A percentile compares a stretch with the other conserved stretches of the same genome.
phyloP scores from a whole-genome alignment of 2,113 vertebrate species.

The Phrynosoma blainvillii region DNA sequence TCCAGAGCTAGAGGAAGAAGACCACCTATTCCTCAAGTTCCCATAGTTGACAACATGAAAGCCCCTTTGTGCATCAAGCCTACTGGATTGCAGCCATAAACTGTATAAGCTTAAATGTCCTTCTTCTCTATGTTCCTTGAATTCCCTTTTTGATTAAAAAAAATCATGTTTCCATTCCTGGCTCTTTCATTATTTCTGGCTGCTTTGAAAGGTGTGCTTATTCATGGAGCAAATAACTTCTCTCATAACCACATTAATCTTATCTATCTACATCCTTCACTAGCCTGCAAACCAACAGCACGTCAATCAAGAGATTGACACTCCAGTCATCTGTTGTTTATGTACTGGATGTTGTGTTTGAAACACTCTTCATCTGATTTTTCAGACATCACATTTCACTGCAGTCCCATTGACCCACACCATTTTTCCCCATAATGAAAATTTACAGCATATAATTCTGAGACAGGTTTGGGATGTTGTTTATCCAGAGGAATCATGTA shows the following conservation, averaged over 20 bases:
- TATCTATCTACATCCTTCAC: constrained; percentile 39
- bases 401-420: constrained; percentile 26
- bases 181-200: constrained; percentile 32
- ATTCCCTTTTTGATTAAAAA: neutral
- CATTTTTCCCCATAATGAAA: constrained; percentile 30
- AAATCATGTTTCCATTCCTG: constrained; percentile 41
- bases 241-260: constrained; percentile 54
- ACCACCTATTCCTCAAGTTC: neutral
- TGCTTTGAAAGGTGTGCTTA: constrained; percentile 54
- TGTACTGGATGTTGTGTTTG: constrained; percentile 10
- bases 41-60: neutral
- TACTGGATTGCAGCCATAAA: neutral
- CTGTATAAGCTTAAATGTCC: neutral
- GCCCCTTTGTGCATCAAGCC: neutral
- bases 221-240: constrained; percentile 62
- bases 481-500: constrained; percentile 2
- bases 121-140: neutral
- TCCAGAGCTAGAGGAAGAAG: neutral
- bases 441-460: neutral
- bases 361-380: constrained; percentile 24
- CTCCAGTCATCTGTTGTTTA: constrained; percentile 11
- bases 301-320: constrained; percentile 37
- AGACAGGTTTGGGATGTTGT: neutral
- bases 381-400: constrained; percentile 32
- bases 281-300: constrained; percentile 42